Conservation (phyloP, 2,113 vertebrate genomes). For the Pteropus alecto region DNA sequence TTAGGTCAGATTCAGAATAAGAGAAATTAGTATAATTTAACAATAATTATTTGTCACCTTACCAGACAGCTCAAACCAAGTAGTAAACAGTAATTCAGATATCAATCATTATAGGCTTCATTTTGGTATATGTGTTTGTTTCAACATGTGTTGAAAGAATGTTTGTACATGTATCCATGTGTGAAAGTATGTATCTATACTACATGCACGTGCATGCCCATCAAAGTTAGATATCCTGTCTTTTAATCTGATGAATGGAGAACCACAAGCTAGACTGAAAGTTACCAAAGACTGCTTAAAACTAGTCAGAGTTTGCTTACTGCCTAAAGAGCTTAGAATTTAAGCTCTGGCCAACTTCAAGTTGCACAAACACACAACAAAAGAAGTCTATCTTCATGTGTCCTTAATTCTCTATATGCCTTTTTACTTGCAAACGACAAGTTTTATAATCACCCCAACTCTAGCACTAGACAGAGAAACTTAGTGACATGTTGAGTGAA, state of each 20-base stretch:
- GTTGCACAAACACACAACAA: slow-evolving; percentile 50
- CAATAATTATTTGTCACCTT: background rate
- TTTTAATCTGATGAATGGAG: background rate
- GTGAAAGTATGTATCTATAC: background rate
- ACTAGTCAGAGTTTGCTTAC: background rate
- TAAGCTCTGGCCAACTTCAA: background rate
- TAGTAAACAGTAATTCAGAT: background rate
- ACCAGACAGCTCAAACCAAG: background rate
- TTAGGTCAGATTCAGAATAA: background rate
- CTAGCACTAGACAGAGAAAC: slow-evolving; percentile 87
- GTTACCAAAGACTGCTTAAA: background rate
- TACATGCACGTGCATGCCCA: too few relatives aligned
- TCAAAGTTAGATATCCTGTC: background rate
- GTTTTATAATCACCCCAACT: slow-evolving; percentile 79
- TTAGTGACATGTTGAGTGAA: slow-evolving; percentile 94
- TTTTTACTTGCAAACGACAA: slow-evolving; percentile 79
- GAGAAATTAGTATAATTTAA: background rate
- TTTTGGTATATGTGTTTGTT: background rate
- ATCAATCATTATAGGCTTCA: background rate
- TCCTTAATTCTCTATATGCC: slow-evolving; percentile 58
- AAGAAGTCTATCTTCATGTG: slow-evolving; percentile 43
- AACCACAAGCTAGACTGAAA: background rate
- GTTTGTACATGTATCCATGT: accelerated
- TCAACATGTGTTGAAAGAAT: background rate
- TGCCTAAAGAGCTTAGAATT: slow-evolving; percentile 3